Conservation (phyloP, 2,888 invertebrate species). For the Diogma glabrata region DNA sequence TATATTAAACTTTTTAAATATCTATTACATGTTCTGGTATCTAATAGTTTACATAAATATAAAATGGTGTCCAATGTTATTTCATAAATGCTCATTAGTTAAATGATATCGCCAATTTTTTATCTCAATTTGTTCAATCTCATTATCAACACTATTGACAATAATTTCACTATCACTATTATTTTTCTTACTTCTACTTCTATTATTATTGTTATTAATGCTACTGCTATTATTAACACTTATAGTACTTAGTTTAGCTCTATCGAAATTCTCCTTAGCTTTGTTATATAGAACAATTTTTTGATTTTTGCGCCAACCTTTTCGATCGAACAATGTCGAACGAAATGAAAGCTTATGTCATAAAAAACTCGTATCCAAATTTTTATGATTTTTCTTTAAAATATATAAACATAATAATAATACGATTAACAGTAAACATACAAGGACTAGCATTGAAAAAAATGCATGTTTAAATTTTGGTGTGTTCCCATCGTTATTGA, state of each 20-base stretch:
- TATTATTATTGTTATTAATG: conserved; percentile 17
- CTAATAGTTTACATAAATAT: too few relatives aligned
- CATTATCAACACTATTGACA: conserved; percentile 19
- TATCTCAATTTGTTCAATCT: conserved; percentile 26
- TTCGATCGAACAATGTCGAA: conserved; percentile 22
- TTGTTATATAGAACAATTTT: conserved; percentile 5
- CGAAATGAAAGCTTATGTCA: conserved; percentile 36
- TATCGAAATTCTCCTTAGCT: too few relatives aligned
- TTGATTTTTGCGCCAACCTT: conserved; percentile 11
- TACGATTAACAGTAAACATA: conserved; percentile 29
- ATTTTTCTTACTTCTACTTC: conserved; percentile 17
- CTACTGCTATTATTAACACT: conserved; percentile 15
- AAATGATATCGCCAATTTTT: conserved; percentile 38
- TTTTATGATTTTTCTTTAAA: conserved; percentile 27
- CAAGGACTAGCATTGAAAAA: conserved; percentile 32
- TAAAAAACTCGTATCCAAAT: conserved; percentile 20
- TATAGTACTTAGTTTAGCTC: too few relatives aligned
- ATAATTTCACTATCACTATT: conserved; percentile 19
- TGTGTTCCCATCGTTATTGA: not conserved
- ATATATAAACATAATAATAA: conserved; percentile 33
- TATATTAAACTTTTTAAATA: too few relatives aligned
- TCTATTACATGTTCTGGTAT: too few relatives aligned
- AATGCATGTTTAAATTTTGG: conserved; percentile 34
- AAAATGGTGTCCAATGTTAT: too few relatives aligned
- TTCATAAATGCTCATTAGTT: conserved; percentile 34